Evolutionary conservation across 2,888 invertebrate genomes (phyloP).

Genomic region (Lapara coniferarum): DNA sequence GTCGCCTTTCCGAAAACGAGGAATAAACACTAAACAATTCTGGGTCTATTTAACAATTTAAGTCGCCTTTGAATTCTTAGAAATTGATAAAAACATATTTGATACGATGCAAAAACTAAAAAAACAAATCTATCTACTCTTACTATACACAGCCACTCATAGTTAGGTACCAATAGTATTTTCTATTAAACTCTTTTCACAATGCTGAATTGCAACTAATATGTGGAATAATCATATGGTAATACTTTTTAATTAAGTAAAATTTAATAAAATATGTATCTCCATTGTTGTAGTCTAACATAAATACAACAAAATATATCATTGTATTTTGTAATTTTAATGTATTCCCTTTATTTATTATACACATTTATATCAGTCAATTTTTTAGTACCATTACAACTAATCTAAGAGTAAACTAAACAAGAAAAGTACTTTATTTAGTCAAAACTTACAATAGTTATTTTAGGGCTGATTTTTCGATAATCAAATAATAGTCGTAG

Average conservation of each 20-base stretch:
- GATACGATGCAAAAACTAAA: slow-evolving; percentile 1
- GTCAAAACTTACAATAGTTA: neutral
- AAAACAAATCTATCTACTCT: neutral
- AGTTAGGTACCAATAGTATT: slow-evolving; percentile 14
- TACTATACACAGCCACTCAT: slow-evolving; percentile 20
- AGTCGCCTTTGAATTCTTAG: neutral
- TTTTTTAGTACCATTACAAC: neutral
- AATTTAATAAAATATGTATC: neutral
- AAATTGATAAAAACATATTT: neutral
- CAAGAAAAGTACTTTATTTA: neutral
- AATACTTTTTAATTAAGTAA: slow-evolving; percentile 22
- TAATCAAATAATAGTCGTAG: neutral
- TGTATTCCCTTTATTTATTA: neutral
- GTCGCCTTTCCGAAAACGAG: too few species aligned
- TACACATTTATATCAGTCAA: neutral
- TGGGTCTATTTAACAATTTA: too few species aligned
- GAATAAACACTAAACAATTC: too few species aligned
- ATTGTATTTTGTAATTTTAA: neutral
- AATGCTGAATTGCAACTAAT: neutral
- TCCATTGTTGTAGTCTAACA: neutral
- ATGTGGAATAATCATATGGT: slow-evolving; percentile 4
- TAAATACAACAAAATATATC: slow-evolving; percentile 12
- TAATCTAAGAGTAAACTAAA: neutral
- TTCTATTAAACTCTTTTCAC: neutral
- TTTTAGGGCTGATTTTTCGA: neutral